Conservation (phyloP, 2,113 vertebrate genomes). For the Willisornis vidua region DNA sequence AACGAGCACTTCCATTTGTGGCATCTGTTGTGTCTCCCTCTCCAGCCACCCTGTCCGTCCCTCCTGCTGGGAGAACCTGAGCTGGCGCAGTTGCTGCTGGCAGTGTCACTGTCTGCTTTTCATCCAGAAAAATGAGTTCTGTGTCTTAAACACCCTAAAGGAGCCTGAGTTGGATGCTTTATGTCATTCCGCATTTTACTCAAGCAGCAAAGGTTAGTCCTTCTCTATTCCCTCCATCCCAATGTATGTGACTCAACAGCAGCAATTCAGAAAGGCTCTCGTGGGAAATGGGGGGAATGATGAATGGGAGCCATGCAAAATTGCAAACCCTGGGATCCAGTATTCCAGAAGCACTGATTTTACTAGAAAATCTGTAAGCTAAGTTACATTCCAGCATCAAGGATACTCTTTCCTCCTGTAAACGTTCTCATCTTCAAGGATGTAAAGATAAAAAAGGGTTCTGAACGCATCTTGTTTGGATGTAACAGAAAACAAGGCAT, state of each 20-base stretch:
- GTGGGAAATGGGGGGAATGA: background rate
- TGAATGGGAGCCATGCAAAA: background rate
- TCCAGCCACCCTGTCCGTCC: background rate
- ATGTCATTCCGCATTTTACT: conserved; percentile 15
- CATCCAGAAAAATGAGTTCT: conserved; percentile 42
- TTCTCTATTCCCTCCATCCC: background rate
- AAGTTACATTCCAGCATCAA: background rate
- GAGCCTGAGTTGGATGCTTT: conserved; percentile 15
- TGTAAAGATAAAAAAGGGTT: background rate
- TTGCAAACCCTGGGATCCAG: background rate
- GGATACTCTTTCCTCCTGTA: background rate
- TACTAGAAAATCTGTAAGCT: background rate
- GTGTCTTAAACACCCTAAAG: conserved; percentile 24
- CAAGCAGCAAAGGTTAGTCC: background rate
- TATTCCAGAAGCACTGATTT: background rate
- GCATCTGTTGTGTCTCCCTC: background rate
- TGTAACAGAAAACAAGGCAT: background rate
- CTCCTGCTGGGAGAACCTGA: conserved; percentile 51
- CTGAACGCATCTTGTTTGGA: background rate
- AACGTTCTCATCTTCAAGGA: background rate
- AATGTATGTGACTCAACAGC: background rate
- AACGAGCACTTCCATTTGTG: background rate
- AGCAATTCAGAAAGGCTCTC: background rate
- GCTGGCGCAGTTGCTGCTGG: conserved; percentile 17
- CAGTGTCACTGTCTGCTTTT: conserved; percentile 29